phyloP scores from a whole-genome alignment of 2,113 vertebrate genomes.

The Esox niger region DNA sequence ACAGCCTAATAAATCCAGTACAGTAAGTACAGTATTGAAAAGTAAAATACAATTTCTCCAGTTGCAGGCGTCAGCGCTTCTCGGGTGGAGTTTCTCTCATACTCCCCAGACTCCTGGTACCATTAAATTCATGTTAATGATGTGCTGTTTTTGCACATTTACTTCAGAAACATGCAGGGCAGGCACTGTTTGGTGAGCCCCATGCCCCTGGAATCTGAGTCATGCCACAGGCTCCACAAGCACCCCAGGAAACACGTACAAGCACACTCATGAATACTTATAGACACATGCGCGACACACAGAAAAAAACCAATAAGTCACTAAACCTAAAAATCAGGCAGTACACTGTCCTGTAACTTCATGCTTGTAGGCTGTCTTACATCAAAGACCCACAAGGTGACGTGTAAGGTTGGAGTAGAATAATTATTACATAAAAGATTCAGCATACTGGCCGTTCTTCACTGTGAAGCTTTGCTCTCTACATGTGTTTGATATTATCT shows the following conservation, averaged over 20 bases:
- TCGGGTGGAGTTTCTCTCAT: conserved; percentile 33
- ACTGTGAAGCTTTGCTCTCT: conserved; percentile 36
- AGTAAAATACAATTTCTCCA: neutral
- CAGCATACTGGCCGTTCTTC: conserved; percentile 43
- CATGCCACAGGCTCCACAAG: conserved; percentile 50
- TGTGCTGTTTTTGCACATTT: conserved; percentile 72
- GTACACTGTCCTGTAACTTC: conserved; percentile 49
- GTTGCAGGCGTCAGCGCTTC: conserved; percentile 18
- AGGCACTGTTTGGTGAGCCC: conserved; percentile 68
- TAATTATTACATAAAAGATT: conserved; percentile 61
- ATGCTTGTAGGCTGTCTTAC: conserved; percentile 29
- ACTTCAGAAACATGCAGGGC: conserved; percentile 75
- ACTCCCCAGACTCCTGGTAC: conserved; percentile 46
- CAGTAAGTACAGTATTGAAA: conserved; percentile 7
- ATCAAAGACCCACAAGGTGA: conserved; percentile 50
- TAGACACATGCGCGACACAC: neutral
- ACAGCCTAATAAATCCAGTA: neutral
- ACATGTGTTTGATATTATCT: conserved; percentile 67
- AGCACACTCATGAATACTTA: neutral
- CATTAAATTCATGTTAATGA: conserved; percentile 53
- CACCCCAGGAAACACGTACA: conserved; percentile 21
- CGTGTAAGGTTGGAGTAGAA: conserved; percentile 38
- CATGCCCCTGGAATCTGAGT: conserved; percentile 68
- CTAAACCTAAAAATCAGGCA: conserved; percentile 24
- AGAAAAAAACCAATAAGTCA: conserved; percentile 24